Conservation (phyloP, 2,888 invertebrate genomes). For the Agelastica alni region DNA sequence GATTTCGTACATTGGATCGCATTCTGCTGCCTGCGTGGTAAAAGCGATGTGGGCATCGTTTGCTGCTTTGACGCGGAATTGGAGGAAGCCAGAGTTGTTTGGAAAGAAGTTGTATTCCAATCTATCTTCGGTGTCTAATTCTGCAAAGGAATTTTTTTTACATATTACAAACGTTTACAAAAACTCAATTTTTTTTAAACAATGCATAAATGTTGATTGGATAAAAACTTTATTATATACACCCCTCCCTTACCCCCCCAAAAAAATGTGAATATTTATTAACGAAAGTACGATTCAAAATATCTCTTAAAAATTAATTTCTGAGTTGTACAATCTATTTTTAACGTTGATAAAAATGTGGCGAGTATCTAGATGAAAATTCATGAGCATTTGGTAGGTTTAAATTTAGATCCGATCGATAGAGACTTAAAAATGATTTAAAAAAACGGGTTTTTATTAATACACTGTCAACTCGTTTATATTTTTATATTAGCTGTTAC, state of each 20-base stretch:
- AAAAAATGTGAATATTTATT: too few relatives aligned
- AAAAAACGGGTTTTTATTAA: too few relatives aligned
- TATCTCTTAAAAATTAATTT: slow-evolving; percentile 4
- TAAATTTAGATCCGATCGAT: neutral
- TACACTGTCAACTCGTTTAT: too few relatives aligned
- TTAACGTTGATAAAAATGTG: neutral
- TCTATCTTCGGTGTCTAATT: slow-evolving; percentile 77
- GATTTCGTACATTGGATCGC: slow-evolving; percentile 81
- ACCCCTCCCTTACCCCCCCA: too few relatives aligned
- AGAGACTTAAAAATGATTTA: too few relatives aligned
- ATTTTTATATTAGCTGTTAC: too few relatives aligned
- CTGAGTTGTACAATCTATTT: neutral
- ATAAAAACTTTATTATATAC: too few relatives aligned
- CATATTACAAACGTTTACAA: neutral
- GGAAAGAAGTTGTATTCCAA: slow-evolving; percentile 83
- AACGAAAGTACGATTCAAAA: slow-evolving; percentile 3
- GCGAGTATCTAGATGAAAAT: neutral
- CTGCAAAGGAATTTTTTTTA: slow-evolving; percentile 67
- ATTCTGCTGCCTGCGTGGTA: slow-evolving; percentile 69
- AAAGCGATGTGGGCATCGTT: slow-evolving; percentile 88
- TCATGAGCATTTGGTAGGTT: neutral
- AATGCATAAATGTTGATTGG: neutral
- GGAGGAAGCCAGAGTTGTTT: slow-evolving; percentile 68
- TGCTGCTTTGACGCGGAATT: slow-evolving; percentile 77
- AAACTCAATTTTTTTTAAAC: neutral